Conservation (phyloP, 1,140 invertebrate species). For the Onthophagus taurus region DNA sequence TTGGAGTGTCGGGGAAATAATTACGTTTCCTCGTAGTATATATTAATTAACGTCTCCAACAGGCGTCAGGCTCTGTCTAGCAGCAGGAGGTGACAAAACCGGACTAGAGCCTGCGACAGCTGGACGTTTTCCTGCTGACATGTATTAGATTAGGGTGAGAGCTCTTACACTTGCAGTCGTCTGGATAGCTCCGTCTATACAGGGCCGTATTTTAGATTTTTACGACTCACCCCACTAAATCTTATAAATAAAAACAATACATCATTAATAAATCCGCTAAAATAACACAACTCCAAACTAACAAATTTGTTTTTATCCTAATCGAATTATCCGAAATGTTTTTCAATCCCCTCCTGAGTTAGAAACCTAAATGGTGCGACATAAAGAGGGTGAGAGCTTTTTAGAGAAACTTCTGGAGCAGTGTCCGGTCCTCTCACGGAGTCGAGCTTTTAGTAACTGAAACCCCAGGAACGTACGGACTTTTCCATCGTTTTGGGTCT, state of each 20-base stretch:
- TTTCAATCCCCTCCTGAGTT: too few species aligned
- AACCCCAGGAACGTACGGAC: conserved; percentile 4
- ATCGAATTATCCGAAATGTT: too few species aligned
- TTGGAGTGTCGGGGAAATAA: conserved; percentile 32
- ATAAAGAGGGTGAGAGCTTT: conserved; percentile 11
- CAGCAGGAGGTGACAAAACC: conserved; percentile 35
- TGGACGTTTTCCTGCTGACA: conserved; percentile 39
- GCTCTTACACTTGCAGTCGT: conserved; percentile 32
- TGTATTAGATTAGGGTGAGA: conserved; percentile 38
- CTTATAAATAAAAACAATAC: too few species aligned
- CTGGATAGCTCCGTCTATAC: too few species aligned
- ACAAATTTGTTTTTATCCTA: too few species aligned
- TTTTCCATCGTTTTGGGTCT: neutral
- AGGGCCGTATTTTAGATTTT: too few species aligned
- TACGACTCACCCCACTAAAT: too few species aligned
- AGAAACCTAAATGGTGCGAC: too few species aligned
- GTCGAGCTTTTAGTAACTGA: conserved; percentile 11
- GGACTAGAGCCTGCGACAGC: conserved; percentile 32
- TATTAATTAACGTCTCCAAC: conserved; percentile 39
- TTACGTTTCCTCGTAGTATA: conserved; percentile 35
- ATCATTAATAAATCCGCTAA: too few species aligned
- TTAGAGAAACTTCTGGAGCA: conserved; percentile 14
- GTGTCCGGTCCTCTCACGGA: too few species aligned
- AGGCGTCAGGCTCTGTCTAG: too few species aligned
- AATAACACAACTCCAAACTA: too few species aligned